Evolutionary conservation across 2,888 invertebrate species (phyloP), one percentile per base, ranked within the genome.

Genomic region (Trachelus tabidus): DNA sequence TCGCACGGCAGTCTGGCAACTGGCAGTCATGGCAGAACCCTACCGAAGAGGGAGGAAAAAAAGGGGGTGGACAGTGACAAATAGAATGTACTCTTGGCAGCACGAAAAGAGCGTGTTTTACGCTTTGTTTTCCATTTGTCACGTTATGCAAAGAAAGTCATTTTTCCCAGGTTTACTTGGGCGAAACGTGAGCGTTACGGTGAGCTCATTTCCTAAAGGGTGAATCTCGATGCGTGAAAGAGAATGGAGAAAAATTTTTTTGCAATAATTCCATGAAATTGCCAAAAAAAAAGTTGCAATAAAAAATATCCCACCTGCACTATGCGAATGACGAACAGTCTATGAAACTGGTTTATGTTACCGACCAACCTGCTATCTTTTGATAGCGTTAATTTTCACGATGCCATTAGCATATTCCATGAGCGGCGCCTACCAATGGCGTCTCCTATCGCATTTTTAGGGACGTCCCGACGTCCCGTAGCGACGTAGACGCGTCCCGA

Each of bases 121-220:
- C 85, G 86, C 87, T 88, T 87, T 88, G 87, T 88, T 89, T 89
- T 85, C 88, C 87, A 87, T 88, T 89, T 85, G 87, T 87, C 88
- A 84, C 82, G 85, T 88, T 87, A 89, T 86, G 85, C 85, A 84
- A 88, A 86, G 83, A 79, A 85, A 83, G 83, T 81, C 80, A 83
- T 84, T 81, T 83, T 81, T 81, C 82, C 80, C 82, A 34, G 71
- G 71, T 4, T 71, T 11, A 15, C 30, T 71, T 33, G 6, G 9
- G 33, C 33, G 33, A n/a, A n/a, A 6, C 71, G 33, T n/a, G 33
- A 71, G 23, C 6, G 33, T 71, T 71, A 71, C 71, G 30, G 15
- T 11, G 35, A 35, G 71, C 71, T 33, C 11, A 9, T 33, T 33
- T 11, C 71, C 15, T 71, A 71, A 71, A 31, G 40, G 40, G 40